Conservation (phyloP, 2,888 invertebrate genomes). For the Meta bourneti region DNA sequence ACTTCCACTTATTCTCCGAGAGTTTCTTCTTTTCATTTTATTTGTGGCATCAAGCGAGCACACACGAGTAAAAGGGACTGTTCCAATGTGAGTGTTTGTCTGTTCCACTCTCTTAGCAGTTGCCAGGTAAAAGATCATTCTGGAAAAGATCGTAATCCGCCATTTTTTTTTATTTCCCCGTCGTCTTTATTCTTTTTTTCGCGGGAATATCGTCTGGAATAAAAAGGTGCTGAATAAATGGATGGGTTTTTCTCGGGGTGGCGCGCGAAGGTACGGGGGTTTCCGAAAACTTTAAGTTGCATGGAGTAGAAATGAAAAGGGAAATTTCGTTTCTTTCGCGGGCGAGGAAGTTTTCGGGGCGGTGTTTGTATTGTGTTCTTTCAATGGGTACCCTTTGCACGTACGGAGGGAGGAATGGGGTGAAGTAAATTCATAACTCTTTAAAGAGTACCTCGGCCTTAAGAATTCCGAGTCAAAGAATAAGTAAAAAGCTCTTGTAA, state of each 20-base stretch:
- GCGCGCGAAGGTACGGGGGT: neutral
- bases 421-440: neutral
- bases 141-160: constrained; percentile 61
- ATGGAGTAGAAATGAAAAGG: neutral
- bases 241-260: neutral
- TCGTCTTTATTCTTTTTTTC: neutral
- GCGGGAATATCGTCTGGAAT: constrained; percentile 31
- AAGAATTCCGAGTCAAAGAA: neutral
- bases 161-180: constrained; percentile 16
- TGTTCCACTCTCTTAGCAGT: constrained; percentile 20
- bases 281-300: neutral
- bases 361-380: neutral
- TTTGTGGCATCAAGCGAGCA: constrained; percentile 51
- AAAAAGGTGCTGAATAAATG: neutral
- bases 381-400: neutral
- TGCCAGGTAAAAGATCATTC: constrained; percentile 67
- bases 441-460: neutral
- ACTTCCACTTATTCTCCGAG: constrained; percentile 69
- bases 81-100: constrained; percentile 54
- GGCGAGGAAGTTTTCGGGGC: neutral
- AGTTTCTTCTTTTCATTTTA: constrained; percentile 61
- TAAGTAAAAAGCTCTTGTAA: neutral
- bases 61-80: constrained; percentile 17
- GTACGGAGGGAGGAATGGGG: neutral
- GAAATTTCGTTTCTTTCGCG: neutral